Evolutionary conservation across 2,113 vertebrate species (phyloP).

Genomic region (Oncorhynchus masou): DNA sequence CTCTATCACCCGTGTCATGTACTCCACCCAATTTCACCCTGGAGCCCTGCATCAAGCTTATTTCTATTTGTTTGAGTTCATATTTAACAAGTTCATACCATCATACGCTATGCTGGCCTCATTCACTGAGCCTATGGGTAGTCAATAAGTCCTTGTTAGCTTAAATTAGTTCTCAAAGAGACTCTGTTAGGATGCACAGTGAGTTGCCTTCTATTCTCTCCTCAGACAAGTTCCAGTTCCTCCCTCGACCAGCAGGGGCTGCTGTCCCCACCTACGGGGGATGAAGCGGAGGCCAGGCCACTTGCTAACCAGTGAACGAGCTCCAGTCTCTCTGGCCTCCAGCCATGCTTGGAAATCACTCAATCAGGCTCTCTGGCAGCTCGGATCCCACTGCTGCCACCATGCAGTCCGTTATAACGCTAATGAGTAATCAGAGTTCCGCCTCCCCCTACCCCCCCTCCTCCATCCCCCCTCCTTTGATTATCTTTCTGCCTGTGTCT

Average conservation of each 20-base stretch:
- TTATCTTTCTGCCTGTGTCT: slow-evolving; percentile 35
- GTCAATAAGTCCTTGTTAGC: neutral
- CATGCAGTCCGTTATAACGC: slow-evolving; percentile 15
- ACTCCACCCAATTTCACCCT: neutral
- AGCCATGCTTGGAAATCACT: slow-evolving; percentile 45
- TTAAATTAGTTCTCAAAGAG: neutral
- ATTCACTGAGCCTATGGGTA: neutral
- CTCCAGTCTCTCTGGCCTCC: slow-evolving; percentile 27
- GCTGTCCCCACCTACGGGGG: slow-evolving; percentile 6
- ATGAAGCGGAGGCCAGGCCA: neutral
- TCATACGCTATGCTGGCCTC: no score
- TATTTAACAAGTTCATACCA: neutral
- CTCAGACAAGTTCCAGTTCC: neutral
- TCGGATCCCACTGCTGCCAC: slow-evolving; percentile 3
- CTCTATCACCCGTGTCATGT: slow-evolving; percentile 26
- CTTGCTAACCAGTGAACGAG: neutral
- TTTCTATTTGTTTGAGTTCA: neutral
- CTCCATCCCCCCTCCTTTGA: slow-evolving; percentile 30
- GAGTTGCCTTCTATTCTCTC: neutral
- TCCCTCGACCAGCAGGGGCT: slow-evolving; percentile 25
- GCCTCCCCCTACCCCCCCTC: slow-evolving; percentile 16
- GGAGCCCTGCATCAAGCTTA: neutral
- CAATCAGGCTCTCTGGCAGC: slow-evolving; percentile 37
- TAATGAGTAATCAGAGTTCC: slow-evolving; percentile 47
- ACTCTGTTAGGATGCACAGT: neutral